These are phyloP conservation scores for Patella pellucida DNA, from an alignment of 2,888 invertebrate species.

Conservation along the genomic window DNA sequence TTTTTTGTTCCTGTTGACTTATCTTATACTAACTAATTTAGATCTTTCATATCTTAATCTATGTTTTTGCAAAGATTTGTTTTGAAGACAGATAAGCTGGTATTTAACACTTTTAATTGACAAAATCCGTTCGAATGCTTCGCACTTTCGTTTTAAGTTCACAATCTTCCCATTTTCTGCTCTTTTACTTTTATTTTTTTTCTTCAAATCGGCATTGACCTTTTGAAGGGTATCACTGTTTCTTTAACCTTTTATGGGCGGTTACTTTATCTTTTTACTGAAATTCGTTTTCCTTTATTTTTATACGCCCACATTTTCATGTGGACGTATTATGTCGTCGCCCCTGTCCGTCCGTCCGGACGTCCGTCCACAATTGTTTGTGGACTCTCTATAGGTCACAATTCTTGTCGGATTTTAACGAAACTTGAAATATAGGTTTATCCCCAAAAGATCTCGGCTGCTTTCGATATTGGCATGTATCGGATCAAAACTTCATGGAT, in stretches of 20 bases:
- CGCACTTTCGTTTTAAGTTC: not conserved
- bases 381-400: no score
- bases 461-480: no score
- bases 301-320: no score
- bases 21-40: no score
- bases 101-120: not conserved
- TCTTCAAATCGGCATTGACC: not conserved
- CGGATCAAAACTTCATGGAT: no score
- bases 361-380: no score
- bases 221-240: not conserved
- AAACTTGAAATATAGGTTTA: no score
- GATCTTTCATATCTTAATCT: not conserved
- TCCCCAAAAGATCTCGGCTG: no score
- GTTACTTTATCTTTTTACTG: not conserved
- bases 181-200: not conserved
- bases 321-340: no score
- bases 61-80: not conserved
- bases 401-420: no score
- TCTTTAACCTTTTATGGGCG: not conserved
- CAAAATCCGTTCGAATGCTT: not conserved
- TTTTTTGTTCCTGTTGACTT: not conserved
- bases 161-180: not conserved
- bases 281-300: not conserved
- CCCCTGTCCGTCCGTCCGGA: no score
- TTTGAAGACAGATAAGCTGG: not conserved